These are phyloP conservation scores for Enteromius paludinosus DNA, from an alignment of 2,797 vertebrate species.

Conservation along the genomic window DNA sequence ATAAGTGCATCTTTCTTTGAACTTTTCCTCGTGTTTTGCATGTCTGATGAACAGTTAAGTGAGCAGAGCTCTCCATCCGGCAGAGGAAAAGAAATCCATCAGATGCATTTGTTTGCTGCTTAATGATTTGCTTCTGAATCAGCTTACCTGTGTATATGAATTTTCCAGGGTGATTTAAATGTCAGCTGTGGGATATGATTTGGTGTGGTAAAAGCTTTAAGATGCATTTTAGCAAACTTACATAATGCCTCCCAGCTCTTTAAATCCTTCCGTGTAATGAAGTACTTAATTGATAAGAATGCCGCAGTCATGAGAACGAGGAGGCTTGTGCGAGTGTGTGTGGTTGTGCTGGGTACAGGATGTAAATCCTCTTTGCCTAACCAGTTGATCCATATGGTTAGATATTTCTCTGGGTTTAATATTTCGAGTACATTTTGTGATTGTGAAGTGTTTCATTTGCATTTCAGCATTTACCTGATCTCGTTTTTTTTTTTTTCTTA, in stretches of 20 bases:
- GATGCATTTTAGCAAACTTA: conserved; percentile 73
- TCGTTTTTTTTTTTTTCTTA: not conserved
- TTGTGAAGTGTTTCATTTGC: not conserved
- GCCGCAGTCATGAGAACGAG: conserved; percentile 67
- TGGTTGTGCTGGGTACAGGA: not conserved
- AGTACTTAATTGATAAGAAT: conserved; percentile 75
- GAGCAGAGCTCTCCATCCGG: conserved; percentile 15
- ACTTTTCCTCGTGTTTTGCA: conserved; percentile 64
- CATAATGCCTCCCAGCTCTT: conserved; percentile 63
- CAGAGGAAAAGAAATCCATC: not conserved
- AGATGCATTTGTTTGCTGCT: conserved; percentile 20
- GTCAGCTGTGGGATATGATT: conserved; percentile 20
- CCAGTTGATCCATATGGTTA: not conserved
- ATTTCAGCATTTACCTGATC: not conserved
- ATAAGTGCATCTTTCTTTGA: not conserved
- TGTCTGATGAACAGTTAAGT: conserved; percentile 21
- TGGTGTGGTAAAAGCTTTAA: conserved; percentile 53
- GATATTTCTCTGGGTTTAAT: conserved; percentile 14
- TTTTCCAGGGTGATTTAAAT: conserved; percentile 19
- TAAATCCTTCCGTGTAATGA: conserved; percentile 68
- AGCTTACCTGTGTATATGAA: not conserved
- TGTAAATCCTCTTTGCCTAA: not conserved
- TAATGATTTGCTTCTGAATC: conserved; percentile 23
- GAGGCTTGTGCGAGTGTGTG: conserved; percentile 4
- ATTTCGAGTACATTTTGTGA: not conserved